Evolutionary conservation across 2,797 vertebrate genomes (phyloP), one percentile per base, ranked within the genome.

Genomic region (Decapterus maruadsi): DNA sequence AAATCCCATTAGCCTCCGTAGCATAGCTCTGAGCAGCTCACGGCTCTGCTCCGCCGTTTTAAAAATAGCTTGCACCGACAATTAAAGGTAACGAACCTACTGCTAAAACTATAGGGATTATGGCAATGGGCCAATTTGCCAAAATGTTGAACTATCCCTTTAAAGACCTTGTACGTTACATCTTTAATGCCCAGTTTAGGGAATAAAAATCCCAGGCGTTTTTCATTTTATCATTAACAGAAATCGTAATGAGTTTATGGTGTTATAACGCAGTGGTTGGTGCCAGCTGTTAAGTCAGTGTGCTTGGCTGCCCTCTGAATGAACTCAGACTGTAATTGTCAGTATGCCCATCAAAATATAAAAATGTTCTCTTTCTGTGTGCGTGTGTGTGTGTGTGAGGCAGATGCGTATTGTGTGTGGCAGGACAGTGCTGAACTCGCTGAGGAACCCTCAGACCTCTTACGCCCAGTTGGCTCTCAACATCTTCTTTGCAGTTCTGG

Each of bases 371-470:
- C 10, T 67, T 62, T 87, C 79, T 17, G 88, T 69, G 29, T 64
- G 57, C 73, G 31, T 61, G 68, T 17, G 88, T 69, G 29, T 64
- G 57, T 75, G 31, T 61, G 68, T 62, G 82, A 8, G 31, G 26
- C 83, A 96, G 95, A 75, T 96, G 74, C 87, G 82, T 16, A 88
- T 95, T 56, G 92, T 96, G 83, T 93, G 91, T 60, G 78, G 85
- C 69, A 92, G 95, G 78, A 93, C 94, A 1, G 56, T 90, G 56
- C 59, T 83, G 72, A 96, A 96, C 83, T 58, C 74, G 22, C 48
- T 95, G 59, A 95, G 96, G 88, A 96, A 95, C 80, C 95, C 95
- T 17, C 95, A 96, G 90, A 96, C 95, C 12, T 96, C 95, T 3
- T 95, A 96, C 1, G 95, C 92, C 57, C 95, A 96, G 86, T 2